Evolutionary conservation across 2,797 vertebrate genomes (phyloP), one percentile per base, ranked within the genome.

Genomic region (Acomys russatus): DNA sequence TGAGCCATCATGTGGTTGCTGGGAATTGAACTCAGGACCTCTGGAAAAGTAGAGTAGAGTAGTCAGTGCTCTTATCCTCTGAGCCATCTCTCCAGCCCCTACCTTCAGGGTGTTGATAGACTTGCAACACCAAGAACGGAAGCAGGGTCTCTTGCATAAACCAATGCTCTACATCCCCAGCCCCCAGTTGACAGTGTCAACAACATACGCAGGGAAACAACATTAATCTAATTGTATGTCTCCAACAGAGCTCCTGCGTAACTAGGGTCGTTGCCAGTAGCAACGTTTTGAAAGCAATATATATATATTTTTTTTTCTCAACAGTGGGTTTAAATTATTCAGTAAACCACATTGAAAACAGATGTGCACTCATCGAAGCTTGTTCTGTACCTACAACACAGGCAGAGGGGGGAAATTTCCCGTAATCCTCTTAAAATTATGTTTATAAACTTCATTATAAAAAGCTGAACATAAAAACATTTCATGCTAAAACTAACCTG

Each of bases 361-460:
- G 51, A 87, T 73, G 66, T 56, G 33, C 23, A 71, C 8, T 35
- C 33, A 10, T 73, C 51, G 18, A 56, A 49, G 68, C 33, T 38
- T 56, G 51, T 35, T 73, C 85, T 87, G 49, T 73, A 28, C 8
- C 51, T 71, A 28, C 33, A 71, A 38, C 44, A 73, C 66, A 87
- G 54, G 66, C 66, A 73, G 68, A 70, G 49, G n/a, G 59, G n/a
- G 59, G n/a, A 56, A 51, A 35, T 71, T 56, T 38, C 49, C 68
- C 28, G 38, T 73, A 86, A 70, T 70, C 30, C 64, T n/a, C 33
- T 86, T n/a, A 3, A 85, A 86, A 86, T n/a, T 54, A n/a, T 68
- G 20, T 70, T 86, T 86, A 54, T 86, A 86, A 70, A 86, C 83
- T 54, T 86, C 54, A 86, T 51, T 51, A n/a, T 70, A 51, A 86